These are phyloP conservation scores for Danio jaintianensis DNA, from an alignment of 2,797 vertebrate genomes.

Conservation along the genomic window DNA sequence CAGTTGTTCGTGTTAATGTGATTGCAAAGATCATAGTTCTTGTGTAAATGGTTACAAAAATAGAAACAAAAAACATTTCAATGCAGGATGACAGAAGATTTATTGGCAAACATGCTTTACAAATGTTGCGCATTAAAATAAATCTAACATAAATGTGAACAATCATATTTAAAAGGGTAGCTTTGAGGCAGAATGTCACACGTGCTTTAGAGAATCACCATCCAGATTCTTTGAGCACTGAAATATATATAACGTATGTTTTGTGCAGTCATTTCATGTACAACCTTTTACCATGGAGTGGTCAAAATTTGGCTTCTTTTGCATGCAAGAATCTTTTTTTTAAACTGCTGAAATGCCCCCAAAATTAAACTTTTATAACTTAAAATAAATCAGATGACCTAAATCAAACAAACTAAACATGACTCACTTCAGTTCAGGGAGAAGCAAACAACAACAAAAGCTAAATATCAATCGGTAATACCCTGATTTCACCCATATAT, in stretches of 20 bases:
- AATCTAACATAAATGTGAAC: conserved; percentile 61
- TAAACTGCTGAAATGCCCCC: conserved; percentile 26
- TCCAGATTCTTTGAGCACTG: conserved; percentile 61
- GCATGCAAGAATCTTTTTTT: conserved; percentile 57
- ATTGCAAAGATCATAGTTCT: background rate
- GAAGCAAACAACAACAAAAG: background rate
- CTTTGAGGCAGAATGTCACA: conserved; percentile 66
- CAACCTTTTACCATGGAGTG: conserved; percentile 48
- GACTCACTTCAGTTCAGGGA: background rate
- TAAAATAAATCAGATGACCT: background rate
- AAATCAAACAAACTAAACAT: conserved; percentile 20
- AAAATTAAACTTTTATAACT: conserved; percentile 22
- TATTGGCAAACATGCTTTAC: conserved; percentile 71
- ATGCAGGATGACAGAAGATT: conserved; percentile 64
- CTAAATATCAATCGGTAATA: background rate
- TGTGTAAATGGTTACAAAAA: background rate
- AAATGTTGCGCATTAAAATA: conserved; percentile 62
- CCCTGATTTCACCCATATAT: background rate
- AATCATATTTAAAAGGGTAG: conserved; percentile 58
- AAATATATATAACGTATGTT: conserved; percentile 39
- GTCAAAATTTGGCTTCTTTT: conserved; percentile 38
- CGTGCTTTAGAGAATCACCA: conserved; percentile 62
- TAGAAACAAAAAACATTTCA: conserved; percentile 30
- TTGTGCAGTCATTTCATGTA: conserved; percentile 61
- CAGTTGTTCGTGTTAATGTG: background rate